Conservation (phyloP, 2,888 invertebrate genomes). For the Hybos culiciformis region DNA sequence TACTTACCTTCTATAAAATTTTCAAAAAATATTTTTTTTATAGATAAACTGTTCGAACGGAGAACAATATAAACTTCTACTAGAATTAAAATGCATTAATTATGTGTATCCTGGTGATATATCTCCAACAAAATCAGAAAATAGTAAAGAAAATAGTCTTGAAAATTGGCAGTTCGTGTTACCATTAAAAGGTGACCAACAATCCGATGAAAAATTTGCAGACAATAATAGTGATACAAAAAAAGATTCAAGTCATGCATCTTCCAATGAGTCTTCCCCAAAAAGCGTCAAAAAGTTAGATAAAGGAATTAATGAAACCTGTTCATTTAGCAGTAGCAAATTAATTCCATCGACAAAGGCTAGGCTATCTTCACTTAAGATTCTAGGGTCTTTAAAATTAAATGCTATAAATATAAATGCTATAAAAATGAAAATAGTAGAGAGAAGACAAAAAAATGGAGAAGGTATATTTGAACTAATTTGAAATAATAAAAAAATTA, state of each 20-base stretch:
- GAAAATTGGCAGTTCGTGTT: conserved; percentile 34
- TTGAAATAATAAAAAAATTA: neutral
- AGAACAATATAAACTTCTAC: conserved; percentile 67
- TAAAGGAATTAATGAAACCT: neutral
- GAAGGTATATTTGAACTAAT: too few species aligned
- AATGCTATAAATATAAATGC: conserved; percentile 49
- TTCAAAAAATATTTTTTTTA: conserved; percentile 12
- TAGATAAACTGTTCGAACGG: conserved; percentile 60
- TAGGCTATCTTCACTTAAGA: conserved; percentile 48
- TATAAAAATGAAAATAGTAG: too few species aligned
- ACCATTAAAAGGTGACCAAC: conserved; percentile 25
- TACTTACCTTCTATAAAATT: neutral
- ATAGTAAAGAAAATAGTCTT: conserved; percentile 18
- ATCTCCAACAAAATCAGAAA: conserved; percentile 25
- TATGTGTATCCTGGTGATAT: conserved; percentile 51
- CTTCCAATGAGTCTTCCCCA: neutral
- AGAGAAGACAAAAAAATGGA: too few species aligned
- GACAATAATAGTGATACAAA: neutral
- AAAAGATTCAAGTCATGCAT: neutral
- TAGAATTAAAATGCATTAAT: conserved; percentile 62
- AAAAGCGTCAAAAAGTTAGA: conserved; percentile 1
- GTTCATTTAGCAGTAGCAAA: conserved; percentile 1
- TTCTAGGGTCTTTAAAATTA: conserved; percentile 54
- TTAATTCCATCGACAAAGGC: conserved; percentile 37
- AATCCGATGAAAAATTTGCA: neutral